Evolutionary conservation across 2,888 invertebrate genomes (phyloP).

Genomic region (Biston stratarius): DNA sequence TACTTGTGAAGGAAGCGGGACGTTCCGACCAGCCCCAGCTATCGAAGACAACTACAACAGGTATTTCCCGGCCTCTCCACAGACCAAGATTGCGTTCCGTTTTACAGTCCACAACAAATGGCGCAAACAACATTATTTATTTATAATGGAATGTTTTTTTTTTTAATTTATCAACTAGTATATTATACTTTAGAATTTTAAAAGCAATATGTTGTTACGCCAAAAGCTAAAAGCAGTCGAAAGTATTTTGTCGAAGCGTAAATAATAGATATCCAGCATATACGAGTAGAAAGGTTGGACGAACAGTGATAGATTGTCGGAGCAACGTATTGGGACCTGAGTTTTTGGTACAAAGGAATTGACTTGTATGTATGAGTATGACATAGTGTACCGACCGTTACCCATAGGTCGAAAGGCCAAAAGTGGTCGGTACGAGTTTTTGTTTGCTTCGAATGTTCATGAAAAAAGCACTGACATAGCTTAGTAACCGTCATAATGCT

Average conservation of each 20-base stretch:
- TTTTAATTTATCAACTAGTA: too few relatives aligned
- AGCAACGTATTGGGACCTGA: conserved; percentile 4
- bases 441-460: background rate
- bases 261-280: conserved; percentile 19
- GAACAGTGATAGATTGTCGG: conserved; percentile 17
- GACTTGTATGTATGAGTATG: too few relatives aligned
- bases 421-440: background rate
- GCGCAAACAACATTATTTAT: too few relatives aligned
- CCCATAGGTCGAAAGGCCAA: background rate
- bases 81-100: too few relatives aligned
- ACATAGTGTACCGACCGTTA: conserved; percentile 4
- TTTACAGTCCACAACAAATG: too few relatives aligned
- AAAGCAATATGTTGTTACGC: background rate
- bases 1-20: too few relatives aligned
- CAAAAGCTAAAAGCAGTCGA: conserved; percentile 9
- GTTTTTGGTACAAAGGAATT: conserved; percentile 15
- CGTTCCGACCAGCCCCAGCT: too few relatives aligned
- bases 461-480: background rate
- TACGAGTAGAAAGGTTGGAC: conserved; percentile 4
- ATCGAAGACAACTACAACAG: too few relatives aligned
- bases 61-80: too few relatives aligned
- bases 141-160: background rate
- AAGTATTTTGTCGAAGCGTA: background rate
- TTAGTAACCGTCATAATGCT: too few relatives aligned
- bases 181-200: background rate